Evolutionary conservation across 2,113 vertebrate species (phyloP), one percentile per base, ranked within the genome.

Genomic region (Opisthocomus hoazin): DNA sequence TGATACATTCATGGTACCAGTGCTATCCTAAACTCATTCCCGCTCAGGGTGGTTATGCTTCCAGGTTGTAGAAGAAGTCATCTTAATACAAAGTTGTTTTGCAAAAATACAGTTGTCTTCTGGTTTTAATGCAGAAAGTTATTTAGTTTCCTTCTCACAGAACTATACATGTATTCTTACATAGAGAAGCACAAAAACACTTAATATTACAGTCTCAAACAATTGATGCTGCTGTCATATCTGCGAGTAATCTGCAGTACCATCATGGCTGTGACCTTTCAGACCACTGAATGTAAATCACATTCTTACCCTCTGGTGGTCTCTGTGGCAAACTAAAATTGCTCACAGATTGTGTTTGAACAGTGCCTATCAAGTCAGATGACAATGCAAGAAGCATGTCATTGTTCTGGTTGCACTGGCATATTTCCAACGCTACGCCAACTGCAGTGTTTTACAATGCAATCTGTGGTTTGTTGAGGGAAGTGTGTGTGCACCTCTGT

Each of bases 311-410:
- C 64, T 82, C 36, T 73, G 78, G 61, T 78, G 60, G 73, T 73
- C 89, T 96, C 69, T 41, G 56, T 94, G 89, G 92, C 92, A 89
- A 92, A 65, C 48, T 71, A 34, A 86, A 89, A 91, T 94, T 90
- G 48, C 88, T 90, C 79, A 23, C 71, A 93, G 79, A 86, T 54
- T 93, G 90, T 63, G 54, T 92, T 96, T 5, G 1, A 90, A 19
- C 41, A 57, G 73, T 73, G 94, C 83, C 92, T 74, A 48, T 87
- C 76, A 81, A 79, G 90, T 75, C 73, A 84, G 83, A 71, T 87
- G 90, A 90, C 84, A 93, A 36, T 30, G 57, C 96, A 82, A 73
- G 94, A 32, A 65, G 64, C 50, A 3, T 37, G 56, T 82, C 41
- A 22, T 70, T 5, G 0, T 86, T 66, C 82, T 92, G 79, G 90